phyloP scores from a whole-genome alignment of 2,888 invertebrate species.

The Pyrochroa serraticornis region DNA sequence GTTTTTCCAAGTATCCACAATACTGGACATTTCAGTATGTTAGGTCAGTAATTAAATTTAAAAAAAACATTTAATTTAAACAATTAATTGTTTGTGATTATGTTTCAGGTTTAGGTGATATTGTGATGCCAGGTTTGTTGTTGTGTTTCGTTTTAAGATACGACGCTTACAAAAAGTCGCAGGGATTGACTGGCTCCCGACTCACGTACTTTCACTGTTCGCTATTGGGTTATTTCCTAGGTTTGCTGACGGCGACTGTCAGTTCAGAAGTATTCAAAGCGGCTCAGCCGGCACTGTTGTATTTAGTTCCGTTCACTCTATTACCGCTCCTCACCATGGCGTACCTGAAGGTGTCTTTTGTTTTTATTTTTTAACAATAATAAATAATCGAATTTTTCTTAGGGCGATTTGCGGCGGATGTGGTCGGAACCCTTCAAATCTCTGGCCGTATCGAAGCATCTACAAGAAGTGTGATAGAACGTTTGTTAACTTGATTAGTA shows the following conservation, averaged over 20 bases:
- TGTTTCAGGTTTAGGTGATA: slow-evolving; percentile 70
- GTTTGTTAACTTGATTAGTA: slow-evolving; percentile 38
- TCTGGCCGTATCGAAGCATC: slow-evolving; percentile 79
- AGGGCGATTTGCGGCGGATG: slow-evolving; percentile 97
- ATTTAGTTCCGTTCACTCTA: slow-evolving; percentile 96
- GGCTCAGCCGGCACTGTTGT: slow-evolving; percentile 95
- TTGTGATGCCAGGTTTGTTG: slow-evolving; percentile 94
- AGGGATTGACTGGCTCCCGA: slow-evolving; percentile 66
- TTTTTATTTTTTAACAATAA: background rate
- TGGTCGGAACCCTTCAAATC: slow-evolving; percentile 96
- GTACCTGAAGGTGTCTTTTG: slow-evolving; percentile 89
- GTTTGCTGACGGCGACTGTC: slow-evolving; percentile 94
- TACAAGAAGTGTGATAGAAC: slow-evolving; percentile 72
- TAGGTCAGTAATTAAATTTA: slow-evolving; percentile 59
- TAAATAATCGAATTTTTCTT: background rate
- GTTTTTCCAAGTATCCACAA: slow-evolving; percentile 98
- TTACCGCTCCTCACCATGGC: slow-evolving; percentile 97
- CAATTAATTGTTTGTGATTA: no score
- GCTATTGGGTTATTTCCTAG: slow-evolving; percentile 93
- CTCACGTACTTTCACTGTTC: slow-evolving; percentile 98
- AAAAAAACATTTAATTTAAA: no score
- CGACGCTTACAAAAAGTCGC: slow-evolving; percentile 95
- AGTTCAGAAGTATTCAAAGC: slow-evolving; percentile 98
- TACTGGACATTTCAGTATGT: slow-evolving; percentile 96
- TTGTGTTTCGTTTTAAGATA: slow-evolving; percentile 96